Evolutionary conservation across 2,888 invertebrate genomes (phyloP).

Genomic region (Eupithecia pulchellata): DNA sequence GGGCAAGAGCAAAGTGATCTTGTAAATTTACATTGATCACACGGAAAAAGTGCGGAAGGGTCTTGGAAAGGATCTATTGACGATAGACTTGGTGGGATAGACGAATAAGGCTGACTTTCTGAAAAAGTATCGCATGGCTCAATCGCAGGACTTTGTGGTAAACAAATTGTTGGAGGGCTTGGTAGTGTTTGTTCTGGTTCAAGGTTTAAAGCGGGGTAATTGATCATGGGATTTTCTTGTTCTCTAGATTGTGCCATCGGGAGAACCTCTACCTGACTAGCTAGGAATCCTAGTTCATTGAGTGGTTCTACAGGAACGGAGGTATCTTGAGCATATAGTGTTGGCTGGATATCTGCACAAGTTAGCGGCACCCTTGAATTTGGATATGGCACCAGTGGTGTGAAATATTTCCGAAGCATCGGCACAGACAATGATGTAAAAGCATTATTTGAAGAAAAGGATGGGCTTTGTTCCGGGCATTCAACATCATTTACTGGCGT

Average conservation of each 20-base stretch:
- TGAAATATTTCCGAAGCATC: constrained; percentile 14
- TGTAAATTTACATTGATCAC: constrained; percentile 21
- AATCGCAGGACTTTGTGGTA: constrained; percentile 8
- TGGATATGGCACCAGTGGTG: constrained; percentile 17
- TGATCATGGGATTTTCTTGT: background rate
- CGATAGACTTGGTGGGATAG: constrained; percentile 6
- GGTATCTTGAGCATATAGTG: constrained; percentile 8
- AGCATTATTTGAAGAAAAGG: background rate
- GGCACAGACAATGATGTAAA: background rate
- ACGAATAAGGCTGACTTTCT: constrained; percentile 7
- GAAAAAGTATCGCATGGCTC: constrained; percentile 4
- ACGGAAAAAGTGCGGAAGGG: constrained; percentile 11
- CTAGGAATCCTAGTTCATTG: constrained; percentile 3
- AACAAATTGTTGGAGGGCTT: constrained; percentile 2
- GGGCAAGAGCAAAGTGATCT: constrained; percentile 22
- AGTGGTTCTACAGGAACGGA: constrained; percentile 7
- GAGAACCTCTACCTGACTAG: background rate
- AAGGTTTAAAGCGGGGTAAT: background rate
- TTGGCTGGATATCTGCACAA: constrained; percentile 7
- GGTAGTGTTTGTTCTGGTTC: constrained; percentile 13
- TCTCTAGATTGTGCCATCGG: constrained; percentile 10
- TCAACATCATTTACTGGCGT: background rate
- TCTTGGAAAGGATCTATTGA: constrained; percentile 16
- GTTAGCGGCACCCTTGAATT: constrained; percentile 1
- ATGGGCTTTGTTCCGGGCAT: background rate